These are phyloP conservation scores for Stenodera caucasica DNA, from an alignment of 2,888 invertebrate genomes.

Conservation along the genomic window DNA sequence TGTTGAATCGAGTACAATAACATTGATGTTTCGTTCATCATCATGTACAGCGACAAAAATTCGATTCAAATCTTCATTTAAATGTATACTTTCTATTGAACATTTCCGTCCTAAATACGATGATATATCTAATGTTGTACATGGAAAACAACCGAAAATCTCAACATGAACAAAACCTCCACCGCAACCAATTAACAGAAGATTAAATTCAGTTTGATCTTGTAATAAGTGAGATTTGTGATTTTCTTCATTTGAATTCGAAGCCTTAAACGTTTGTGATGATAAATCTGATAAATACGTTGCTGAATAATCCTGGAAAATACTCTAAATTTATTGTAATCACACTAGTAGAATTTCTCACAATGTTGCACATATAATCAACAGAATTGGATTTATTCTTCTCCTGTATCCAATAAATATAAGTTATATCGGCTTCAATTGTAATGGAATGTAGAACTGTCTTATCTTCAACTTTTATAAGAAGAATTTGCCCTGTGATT, in stretches of 20 bases:
- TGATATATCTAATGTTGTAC: slow-evolving; percentile 68
- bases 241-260: slow-evolving; percentile 60
- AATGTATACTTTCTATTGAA: slow-evolving; percentile 65
- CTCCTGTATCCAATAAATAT: slow-evolving; percentile 68
- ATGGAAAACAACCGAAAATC: slow-evolving; percentile 83
- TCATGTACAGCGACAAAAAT: slow-evolving; percentile 67
- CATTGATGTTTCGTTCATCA: slow-evolving; percentile 56
- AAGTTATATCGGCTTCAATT: slow-evolving; percentile 67
- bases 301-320: slow-evolving; percentile 50
- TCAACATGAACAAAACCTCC: slow-evolving; percentile 73
- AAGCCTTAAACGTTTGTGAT: slow-evolving; percentile 59
- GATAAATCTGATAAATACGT: slow-evolving; percentile 57
- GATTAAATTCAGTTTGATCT: slow-evolving; percentile 67
- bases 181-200: slow-evolving; percentile 77
- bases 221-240: slow-evolving; percentile 64
- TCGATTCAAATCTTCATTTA: slow-evolving; percentile 72
- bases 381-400: slow-evolving; percentile 39
- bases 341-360: slow-evolving; percentile 30
- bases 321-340: neutral
- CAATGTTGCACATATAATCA: slow-evolving; percentile 47
- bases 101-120: slow-evolving; percentile 60
- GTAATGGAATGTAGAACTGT: slow-evolving; percentile 70
- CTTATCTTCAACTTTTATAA: slow-evolving; percentile 86
- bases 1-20: slow-evolving; percentile 62
- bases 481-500: slow-evolving; percentile 64